Evolutionary conservation across 1,140 invertebrate genomes (phyloP).

Genomic region (Lepeophtheirus salmonis): DNA sequence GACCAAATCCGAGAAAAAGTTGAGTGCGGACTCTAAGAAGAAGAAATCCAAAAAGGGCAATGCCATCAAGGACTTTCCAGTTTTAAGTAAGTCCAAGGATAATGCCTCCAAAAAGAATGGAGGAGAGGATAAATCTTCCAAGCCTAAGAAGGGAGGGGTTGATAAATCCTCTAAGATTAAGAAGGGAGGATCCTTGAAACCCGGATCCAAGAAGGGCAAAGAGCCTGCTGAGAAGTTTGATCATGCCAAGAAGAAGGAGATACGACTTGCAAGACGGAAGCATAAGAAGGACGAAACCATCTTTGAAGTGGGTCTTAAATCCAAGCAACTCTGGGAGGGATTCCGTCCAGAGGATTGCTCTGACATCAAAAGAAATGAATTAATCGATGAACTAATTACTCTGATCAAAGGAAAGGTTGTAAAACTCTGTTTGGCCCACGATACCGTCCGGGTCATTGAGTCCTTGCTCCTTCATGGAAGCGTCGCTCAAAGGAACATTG

Average conservation of each 20-base stretch:
- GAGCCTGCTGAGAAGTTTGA: conserved; percentile 33
- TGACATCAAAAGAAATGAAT: conserved; percentile 38
- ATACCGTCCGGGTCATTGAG: conserved; percentile 68
- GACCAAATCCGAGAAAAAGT: no score
- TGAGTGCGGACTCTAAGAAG: background rate
- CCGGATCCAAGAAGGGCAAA: conserved; percentile 36
- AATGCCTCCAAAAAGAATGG: background rate
- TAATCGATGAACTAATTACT: conserved; percentile 47
- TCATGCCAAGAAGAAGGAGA: conserved; percentile 17
- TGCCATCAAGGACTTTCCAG: background rate
- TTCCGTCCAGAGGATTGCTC: conserved; percentile 39
- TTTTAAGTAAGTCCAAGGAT: background rate
- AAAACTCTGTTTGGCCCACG: conserved; percentile 55
- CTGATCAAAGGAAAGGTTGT: conserved; percentile 44
- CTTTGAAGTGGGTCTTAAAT: conserved; percentile 42
- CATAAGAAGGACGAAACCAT: conserved; percentile 25
- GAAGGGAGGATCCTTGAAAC: conserved; percentile 44
- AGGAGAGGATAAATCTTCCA: background rate
- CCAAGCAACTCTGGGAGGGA: conserved; percentile 39
- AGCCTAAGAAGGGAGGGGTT: conserved; percentile 32
- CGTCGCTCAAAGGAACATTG: conserved; percentile 41
- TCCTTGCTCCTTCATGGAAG: conserved; percentile 56
- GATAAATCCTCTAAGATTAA: conserved; percentile 45
- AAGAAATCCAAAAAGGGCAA: background rate
- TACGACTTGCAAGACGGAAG: conserved; percentile 16